Percentiles rank a stretch among this genome's conserved stretches.
Evolutionary conservation across 92 coral and sea anemone species (phyloP).

Genomic region (Metridium senile): DNA sequence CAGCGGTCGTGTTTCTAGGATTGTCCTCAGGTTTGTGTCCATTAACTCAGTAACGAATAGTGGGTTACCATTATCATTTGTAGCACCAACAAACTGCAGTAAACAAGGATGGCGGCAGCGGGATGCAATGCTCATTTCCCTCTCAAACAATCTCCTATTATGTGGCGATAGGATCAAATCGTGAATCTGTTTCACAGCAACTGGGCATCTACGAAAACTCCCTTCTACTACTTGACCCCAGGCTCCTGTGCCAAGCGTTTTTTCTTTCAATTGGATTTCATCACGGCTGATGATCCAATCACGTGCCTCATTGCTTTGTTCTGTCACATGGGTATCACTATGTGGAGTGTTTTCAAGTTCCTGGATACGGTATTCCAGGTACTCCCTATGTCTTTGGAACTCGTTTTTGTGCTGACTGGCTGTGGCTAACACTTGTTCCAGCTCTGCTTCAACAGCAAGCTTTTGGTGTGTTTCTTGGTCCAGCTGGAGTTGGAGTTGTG

Average conservation of each 20-base stretch:
- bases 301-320: slow-evolving; percentile 26
- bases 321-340: slow-evolving; percentile 19
- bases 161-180: slow-evolving; percentile 90
- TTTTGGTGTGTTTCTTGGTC: slow-evolving; percentile 54
- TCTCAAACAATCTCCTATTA: slow-evolving; percentile 83
- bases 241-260: slow-evolving; percentile 77
- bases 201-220: slow-evolving; percentile 83
- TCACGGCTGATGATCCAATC: slow-evolving; percentile 91
- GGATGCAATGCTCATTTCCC: slow-evolving; percentile 94
- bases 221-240: slow-evolving; percentile 93
- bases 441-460: slow-evolving; percentile 42
- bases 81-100: slow-evolving; percentile 93
- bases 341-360: slow-evolving; percentile 39
- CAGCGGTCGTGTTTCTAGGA: slow-evolving; percentile 72
- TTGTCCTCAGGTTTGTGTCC: slow-evolving; percentile 70
- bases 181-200: slow-evolving; percentile 92
- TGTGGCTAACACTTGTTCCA: slow-evolving; percentile 38
- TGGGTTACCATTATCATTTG: slow-evolving; percentile 82
- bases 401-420: slow-evolving; percentile 32
- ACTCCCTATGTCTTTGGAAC: slow-evolving; percentile 31
- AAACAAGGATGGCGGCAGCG: slow-evolving; percentile 92
- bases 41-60: slow-evolving; percentile 89
- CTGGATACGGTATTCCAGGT: slow-evolving; percentile 43
- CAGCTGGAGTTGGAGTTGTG: slow-evolving; percentile 13
- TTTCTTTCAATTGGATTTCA: slow-evolving; percentile 67